Base-by-base conservation (phyloP, 2,888 invertebrate species). In the Drosophila monieri region DNA sequence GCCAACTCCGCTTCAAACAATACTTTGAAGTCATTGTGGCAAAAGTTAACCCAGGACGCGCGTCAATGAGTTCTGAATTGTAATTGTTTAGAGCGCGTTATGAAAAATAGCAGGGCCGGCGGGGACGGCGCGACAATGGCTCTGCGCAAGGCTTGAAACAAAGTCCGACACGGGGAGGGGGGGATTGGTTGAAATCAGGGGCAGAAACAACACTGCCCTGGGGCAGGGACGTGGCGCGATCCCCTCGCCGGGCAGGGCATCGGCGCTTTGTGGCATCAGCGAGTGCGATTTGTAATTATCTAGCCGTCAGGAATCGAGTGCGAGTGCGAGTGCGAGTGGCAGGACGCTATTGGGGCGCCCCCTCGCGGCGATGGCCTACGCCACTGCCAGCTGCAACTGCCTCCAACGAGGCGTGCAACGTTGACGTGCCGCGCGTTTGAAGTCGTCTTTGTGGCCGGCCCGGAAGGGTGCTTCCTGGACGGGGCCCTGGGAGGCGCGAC, bases 31-130 rank as follows among this genome's bases (percentile, higher is more conserved):
- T 84, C 72, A 74, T 83, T 85, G 78, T 68, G 64, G 64, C 48
- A 73, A 72, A 72, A 73, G 66, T 66, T 65, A 73, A 73, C 61
- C 72, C 76, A 68, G 49, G 56, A 72, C 76, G 79, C 81, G 88
- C 88, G 80, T 88, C 88, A 89, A 88, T 89, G 88, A 88, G 79
- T 89, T 88, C 86, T 88, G 71, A 88, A 88, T 88, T 88, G 88
- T 89, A 88, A 88, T 89, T 89, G 80, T 88, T 89, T 77, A 77
- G 76, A 79, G 78, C 80, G 76, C 44, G 73, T 68, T 68, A 73
- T 73, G 60, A 21, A 30, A n/a, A 5, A 14, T 12, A 3, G n/a
- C n/a, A 18, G n/a, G 47, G 14, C 1, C 25, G 4, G 10, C 9
- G 9, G 15, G 75, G 59, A 64, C 58, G 80, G 78, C 81, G 86